These are phyloP conservation scores for Danio aesculapii DNA, from an alignment of 2,797 vertebrate genomes.

Conservation along the genomic window DNA sequence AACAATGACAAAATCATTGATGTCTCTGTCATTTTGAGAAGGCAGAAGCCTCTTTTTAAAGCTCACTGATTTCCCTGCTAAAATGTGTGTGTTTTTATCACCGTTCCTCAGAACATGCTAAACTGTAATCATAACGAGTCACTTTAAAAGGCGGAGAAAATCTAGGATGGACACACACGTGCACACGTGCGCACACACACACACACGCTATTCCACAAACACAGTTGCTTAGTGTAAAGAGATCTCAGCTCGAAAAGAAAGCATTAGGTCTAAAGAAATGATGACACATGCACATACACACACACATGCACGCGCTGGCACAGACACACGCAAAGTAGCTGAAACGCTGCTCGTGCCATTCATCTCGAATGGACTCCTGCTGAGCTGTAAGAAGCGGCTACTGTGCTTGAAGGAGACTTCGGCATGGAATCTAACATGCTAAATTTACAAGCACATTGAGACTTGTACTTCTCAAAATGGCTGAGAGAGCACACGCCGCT, in stretches of 20 bases:
- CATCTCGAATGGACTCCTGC: conserved; percentile 55
- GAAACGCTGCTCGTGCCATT: conserved; percentile 57
- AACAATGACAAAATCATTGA: conserved; percentile 46
- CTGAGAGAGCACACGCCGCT: conserved; percentile 46
- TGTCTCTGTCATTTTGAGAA: conserved; percentile 44
- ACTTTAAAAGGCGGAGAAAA: conserved; percentile 54
- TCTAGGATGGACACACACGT: conserved; percentile 32
- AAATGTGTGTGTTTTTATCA: conserved; percentile 50
- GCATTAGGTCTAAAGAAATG: conserved; percentile 53
- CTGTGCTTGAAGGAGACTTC: conserved; percentile 46
- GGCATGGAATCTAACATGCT: conserved; percentile 56
- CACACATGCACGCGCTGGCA: conserved; percentile 17
- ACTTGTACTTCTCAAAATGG: conserved; percentile 51
- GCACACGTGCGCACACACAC: too few species aligned
- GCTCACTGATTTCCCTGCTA: conserved; percentile 52
- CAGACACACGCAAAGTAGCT: conserved; percentile 22
- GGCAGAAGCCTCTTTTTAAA: conserved; percentile 43
- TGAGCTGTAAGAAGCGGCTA: conserved; percentile 56
- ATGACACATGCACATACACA: conserved; percentile 31
- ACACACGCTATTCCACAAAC: conserved; percentile 37
- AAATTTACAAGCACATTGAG: conserved; percentile 60
- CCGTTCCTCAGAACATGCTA: conserved; percentile 47
- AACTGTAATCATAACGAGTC: conserved; percentile 58
- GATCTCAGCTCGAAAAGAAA: conserved; percentile 46
- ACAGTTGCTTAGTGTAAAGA: conserved; percentile 45